Base-by-base conservation (phyloP, 2,797 vertebrate genomes). In the Cynopterus sphinx region DNA sequence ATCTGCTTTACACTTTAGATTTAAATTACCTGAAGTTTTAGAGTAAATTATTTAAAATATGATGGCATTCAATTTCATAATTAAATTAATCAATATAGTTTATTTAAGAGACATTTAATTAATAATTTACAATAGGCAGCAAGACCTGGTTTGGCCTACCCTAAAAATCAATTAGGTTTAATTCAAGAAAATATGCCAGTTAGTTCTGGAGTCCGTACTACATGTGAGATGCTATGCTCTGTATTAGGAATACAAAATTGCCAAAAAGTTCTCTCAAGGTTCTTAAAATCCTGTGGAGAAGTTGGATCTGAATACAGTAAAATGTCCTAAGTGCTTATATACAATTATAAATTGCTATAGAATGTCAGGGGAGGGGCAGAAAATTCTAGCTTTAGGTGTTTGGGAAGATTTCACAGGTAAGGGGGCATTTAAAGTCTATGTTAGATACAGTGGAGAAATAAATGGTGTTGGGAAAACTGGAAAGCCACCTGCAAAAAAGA, bases 1-100 rank as follows among this genome's bases (percentile, higher is more conserved):
- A 77, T 61, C 75, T 89, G 68, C 51, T 95, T 86, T 84, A 88
- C 70, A 33, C 78, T 36, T 94, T 86, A 90, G n/a, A 87, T 26
- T 91, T 95, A 91, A 94, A 81, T 71, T 84, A 43, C 36, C 75
- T 61, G 31, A 93, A 83, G 49, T 94, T 92, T 94, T 88, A 49
- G 21, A 94, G 53, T 70, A 87, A 97, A 81, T 91, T 61, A 46
- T 84, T 90, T 85, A 83, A 87, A 92, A 81, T 89, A 73, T 16
- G 77, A 85, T 82, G 75, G 39, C n/a, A 91, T 39, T 86, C 28
- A 71, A n/a, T 75, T 84, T 95, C 17, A 73, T 96, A 94, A 95
- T 96, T 86, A 90, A 82, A 87, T 93, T 33, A 65, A 91, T 96
- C 36, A 39, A 57, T 65, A 78, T 67, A 22, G 9, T 90, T 92